Evolutionary conservation across 2,797 vertebrate genomes (phyloP), one percentile per base, ranked within the genome.

Genomic region (Falco biarmicus): DNA sequence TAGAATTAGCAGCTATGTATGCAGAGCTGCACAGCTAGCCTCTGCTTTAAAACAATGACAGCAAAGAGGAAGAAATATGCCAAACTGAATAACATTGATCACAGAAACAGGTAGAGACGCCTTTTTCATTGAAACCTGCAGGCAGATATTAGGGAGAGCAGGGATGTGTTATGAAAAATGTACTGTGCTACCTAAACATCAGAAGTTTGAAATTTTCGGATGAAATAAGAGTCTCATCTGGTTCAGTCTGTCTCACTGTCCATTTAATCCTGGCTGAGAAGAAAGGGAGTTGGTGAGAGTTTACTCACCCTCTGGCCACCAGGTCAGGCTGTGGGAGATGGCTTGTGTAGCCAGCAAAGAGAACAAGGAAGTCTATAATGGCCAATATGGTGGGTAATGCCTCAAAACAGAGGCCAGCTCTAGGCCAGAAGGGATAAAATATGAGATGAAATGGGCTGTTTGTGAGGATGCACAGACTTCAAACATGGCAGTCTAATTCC

Each of bases 201-300:
- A 63, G 76, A 89, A 57, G 41, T 95, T 96, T 96, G 84, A 96
- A 91, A 96, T 96, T 94, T 94, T 87, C 75, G 90, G 70, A 89
- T 50, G 77, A 97, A 96, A 97, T 63, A 76, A 76, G 90, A 94
- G 28, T 92, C 41, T 97, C 63, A 56, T 83, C 13, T 24, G 63
- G 73, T 90, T 98, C 93, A 90, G 78, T 93, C 84, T 85, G 43
- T 91, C 83, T 83, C 77, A 50, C 75, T 93, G 91, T 91, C 95
- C 93, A 68, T 90, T 91, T 90, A 93, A 94, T 79, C 26, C 65
- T 50, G 37, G 41, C 37, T 85, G 81, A 76, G 93, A 93, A 78
- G 68, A 20, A 91, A 85, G n/a, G 43, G 31, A 18, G 26, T 73
- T 76, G 70, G 65, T 93, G 90, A 89, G 83, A 95, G 63, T 68